These are phyloP conservation scores for Dermolepida albohirtum DNA, from an alignment of 2,888 invertebrate species.

Conservation along the genomic window DNA sequence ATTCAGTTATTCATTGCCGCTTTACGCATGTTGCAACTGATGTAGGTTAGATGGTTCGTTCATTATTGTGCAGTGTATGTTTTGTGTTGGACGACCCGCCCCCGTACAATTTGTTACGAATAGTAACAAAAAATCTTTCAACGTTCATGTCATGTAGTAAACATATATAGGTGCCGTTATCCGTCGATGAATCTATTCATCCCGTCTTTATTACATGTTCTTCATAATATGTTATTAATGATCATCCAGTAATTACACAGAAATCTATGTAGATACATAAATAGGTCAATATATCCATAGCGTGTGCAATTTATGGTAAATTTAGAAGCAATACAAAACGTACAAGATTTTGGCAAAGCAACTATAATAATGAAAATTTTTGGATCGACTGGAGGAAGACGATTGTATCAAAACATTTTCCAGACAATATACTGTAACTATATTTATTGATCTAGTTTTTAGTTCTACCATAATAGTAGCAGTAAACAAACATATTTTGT, in stretches of 20 bases:
- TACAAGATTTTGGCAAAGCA: too few relatives aligned
- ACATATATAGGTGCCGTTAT: constrained; percentile 22
- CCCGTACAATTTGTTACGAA: constrained; percentile 23
- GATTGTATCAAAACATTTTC: too few relatives aligned
- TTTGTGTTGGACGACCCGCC: constrained; percentile 12
- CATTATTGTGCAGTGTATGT: constrained; percentile 15
- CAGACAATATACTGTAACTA: too few relatives aligned
- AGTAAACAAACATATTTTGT: too few relatives aligned
- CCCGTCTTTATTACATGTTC: constrained; percentile 1
- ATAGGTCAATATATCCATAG: neutral
- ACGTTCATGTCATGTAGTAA: constrained; percentile 10
- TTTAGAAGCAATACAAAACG: too few relatives aligned
- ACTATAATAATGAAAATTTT: too few relatives aligned
- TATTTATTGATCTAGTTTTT: too few relatives aligned
- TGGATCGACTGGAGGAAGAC: too few relatives aligned
- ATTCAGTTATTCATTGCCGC: constrained; percentile 20
- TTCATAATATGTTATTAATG: neutral
- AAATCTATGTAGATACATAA: constrained; percentile 2
- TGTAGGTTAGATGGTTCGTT: constrained; percentile 20
- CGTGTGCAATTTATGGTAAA: too few relatives aligned
- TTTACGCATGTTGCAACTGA: constrained; percentile 18
- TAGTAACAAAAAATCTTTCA: constrained; percentile 20
- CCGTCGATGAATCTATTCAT: constrained; percentile 3
- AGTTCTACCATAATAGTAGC: too few relatives aligned
- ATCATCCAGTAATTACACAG: constrained; percentile 1